Conservation (phyloP, 2,797 vertebrate genomes). For the Anas acuta region DNA sequence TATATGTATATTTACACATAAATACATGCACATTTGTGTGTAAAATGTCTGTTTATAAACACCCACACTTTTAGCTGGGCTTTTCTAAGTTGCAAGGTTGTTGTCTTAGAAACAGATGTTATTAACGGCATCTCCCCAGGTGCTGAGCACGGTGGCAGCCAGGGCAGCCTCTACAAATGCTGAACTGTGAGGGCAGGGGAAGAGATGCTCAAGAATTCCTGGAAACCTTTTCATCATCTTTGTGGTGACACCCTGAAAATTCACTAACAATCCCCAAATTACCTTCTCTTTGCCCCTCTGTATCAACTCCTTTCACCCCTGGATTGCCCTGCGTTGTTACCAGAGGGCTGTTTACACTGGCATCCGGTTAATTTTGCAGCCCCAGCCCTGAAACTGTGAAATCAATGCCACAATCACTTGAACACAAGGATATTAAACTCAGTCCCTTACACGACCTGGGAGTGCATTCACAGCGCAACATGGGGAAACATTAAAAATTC, state of each 20-base stretch:
- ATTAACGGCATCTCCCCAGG: neutral
- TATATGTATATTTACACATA: neutral
- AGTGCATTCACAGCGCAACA: fast-evolving
- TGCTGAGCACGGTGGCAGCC: neutral
- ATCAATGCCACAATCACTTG: neutral
- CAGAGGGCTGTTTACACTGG: neutral
- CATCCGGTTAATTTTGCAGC: neutral
- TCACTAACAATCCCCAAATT: neutral
- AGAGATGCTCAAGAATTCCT: neutral
- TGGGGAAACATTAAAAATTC: neutral
- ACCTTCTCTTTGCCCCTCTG: neutral
- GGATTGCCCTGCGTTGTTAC: neutral
- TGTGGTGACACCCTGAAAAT: neutral
- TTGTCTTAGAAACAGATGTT: slow-evolving; percentile 41
- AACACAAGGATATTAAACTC: neutral
- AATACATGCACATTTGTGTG: neutral
- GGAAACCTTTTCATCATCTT: neutral
- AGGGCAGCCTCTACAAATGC: slow-evolving; percentile 3
- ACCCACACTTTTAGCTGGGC: neutral
- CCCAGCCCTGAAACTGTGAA: neutral
- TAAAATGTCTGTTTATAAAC: slow-evolving; percentile 48
- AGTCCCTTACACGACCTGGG: neutral
- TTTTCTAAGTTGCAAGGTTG: slow-evolving; percentile 37
- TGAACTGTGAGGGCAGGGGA: neutral
- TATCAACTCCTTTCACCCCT: neutral